Base-by-base conservation (phyloP, 2,113 vertebrate genomes). In the Plotosus lineatus region DNA sequence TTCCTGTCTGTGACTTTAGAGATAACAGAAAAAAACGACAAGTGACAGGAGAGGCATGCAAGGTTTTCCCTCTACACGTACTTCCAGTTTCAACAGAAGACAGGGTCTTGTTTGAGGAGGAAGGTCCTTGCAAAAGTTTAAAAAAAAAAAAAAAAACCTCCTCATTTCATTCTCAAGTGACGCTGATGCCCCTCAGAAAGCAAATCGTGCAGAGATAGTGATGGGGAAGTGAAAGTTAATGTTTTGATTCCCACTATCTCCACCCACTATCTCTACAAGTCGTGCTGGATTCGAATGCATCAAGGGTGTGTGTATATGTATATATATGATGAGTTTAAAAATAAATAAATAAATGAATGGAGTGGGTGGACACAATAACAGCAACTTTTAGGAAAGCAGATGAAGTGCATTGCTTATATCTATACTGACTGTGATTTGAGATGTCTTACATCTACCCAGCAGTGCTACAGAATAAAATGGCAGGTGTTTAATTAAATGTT, bases 171-270 rank as follows among this genome's bases (percentile, higher is more conserved):
- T 28, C 26, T 4, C 31, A 1, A 1, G 26, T 40, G 31, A 53
- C 63, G n/a, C 8, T 50, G 28, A 48, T 61, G 28, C 42, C 51
- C 38, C 28, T 56, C 65, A 8, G 36, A 79, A 55, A 38, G 58
- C 48, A 79, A 55, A 38, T 71, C 48, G 21, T 44, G 14, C 31
- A 75, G 38, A 76, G 31, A 10, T 50, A 5, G 14, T 72, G n/a
- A 10, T 42, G 55, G 48, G 72, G 51, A 84, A 84, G 78, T 76
- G 63, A 73, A 84, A 84, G 78, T 84, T 58, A 68, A 79, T 14
- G 23, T 36, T 26, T 68, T 76, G 33, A 40, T 65, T 79, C 56
- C 65, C 81, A 78, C 72, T 61, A 36, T 23, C 31, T 10, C 23
- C 65, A 1, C 1, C 1, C 0, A n/a, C 0, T n/a, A 42, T 68